Evolutionary conservation across 2,888 invertebrate species (phyloP), one percentile per base, ranked within the genome.

Genomic region (Melolontha melolontha): DNA sequence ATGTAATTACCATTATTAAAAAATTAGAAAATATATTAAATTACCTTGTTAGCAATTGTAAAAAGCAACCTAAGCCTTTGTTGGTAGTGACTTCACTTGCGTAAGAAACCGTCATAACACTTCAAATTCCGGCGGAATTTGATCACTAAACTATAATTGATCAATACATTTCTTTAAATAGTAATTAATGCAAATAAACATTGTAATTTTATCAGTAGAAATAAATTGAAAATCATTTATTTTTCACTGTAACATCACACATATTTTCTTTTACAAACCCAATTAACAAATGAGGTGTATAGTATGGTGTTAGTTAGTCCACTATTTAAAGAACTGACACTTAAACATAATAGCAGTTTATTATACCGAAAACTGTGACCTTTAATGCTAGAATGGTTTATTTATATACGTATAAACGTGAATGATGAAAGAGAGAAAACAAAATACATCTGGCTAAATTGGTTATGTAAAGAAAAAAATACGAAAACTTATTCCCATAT

Each of bases 11-110:
- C n/a, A n/a, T n/a, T n/a, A n/a, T n/a, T n/a, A 29, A 29, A 29
- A 29, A 6, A 29, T 29, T 29, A 29, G 6, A 29, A 41, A 55
- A 57, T 8, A 40, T 57, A n/a, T n/a, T n/a, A n/a, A 57, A n/a
- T 86, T 84, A 95, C 95, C 92, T 91, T 79, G 90, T 86, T 40
- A 96, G 86, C 78, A 96, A 88, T 85, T 93, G 94, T 75, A 94
- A 86, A 86, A 95, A 96, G 77, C 93, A 94, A 69, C 95, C 95
- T 81, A 95, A 91, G 71, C 94, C 94, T 62, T 90, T 87, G 79
- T 93, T 93, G 72, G 94, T 93, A 71, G 94, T 94, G 71, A 95
- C 94, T 86, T 94, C 91, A 57, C 90, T 92, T 62, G 94, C 93
- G 78, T 95, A 95, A 11, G 93, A 91, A 70, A 94, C 91, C 75